Percentiles rank a stretch among this genome's conserved stretches.
Conservation (phyloP, 2,797 vertebrate species). For the Novumbra hubbsi region DNA sequence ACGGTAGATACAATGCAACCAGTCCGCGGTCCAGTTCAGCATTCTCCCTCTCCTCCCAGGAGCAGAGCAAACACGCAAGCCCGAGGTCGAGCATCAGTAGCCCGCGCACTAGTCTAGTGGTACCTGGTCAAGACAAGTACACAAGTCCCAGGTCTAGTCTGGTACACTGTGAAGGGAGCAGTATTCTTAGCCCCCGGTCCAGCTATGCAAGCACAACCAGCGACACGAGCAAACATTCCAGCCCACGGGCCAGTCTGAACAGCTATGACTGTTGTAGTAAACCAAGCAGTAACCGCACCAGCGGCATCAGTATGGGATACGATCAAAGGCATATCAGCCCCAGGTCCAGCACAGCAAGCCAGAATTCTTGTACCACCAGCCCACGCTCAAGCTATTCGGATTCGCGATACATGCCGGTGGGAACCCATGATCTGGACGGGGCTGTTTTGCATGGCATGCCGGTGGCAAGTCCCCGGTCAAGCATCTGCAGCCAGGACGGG, state of each 20-base stretch:
- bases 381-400: conserved; percentile 83
- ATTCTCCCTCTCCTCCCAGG: conserved; percentile 72
- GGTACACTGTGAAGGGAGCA: conserved; percentile 73
- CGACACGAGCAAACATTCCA: conserved; percentile 86
- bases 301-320: conserved; percentile 97
- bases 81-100: conserved; percentile 84
- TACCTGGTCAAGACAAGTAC: conserved; percentile 76
- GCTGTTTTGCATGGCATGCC: conserved; percentile 63
- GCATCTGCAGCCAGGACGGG: conserved; percentile 81
- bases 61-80: conserved; percentile 82
- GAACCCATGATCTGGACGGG: conserved; percentile 75
- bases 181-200: conserved; percentile 76
- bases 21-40: conserved; percentile 81
- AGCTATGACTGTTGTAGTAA: conserved; percentile 88
- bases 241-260: conserved; percentile 87
- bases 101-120: conserved; percentile 75
- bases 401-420: conserved; percentile 75
- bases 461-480: conserved; percentile 76
- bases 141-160: conserved; percentile 75
- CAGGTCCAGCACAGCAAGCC: conserved; percentile 86
- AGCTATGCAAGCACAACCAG: conserved; percentile 85
- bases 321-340: conserved; percentile 93
- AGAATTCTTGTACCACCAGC: conserved; percentile 82
- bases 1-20: conserved; percentile 68
- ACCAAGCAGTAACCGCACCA: conserved; percentile 93